Conservation (phyloP, 2,888 invertebrate genomes). For the Choreutis nemorana region DNA sequence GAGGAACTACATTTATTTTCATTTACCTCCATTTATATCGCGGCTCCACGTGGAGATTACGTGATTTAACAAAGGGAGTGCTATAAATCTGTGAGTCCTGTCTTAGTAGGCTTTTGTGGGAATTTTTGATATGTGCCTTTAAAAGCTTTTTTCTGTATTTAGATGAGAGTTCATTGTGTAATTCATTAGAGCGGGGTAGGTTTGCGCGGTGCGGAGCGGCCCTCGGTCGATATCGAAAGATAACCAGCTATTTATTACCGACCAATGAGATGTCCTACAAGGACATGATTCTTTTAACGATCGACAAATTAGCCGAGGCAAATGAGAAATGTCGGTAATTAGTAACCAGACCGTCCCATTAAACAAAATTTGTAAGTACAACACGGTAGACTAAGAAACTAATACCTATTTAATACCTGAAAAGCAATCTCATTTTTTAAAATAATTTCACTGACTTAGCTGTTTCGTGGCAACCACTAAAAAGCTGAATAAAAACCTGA, state of each 20-base stretch:
- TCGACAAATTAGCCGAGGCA: conserved; percentile 47
- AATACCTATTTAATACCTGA: too few relatives aligned
- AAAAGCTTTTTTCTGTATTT: conserved; percentile 68
- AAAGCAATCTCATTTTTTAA: too few relatives aligned
- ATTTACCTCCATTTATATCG: conserved; percentile 63
- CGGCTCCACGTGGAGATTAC: conserved; percentile 65
- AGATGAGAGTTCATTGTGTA: conserved; percentile 67
- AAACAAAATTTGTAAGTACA: too few relatives aligned
- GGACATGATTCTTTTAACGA: conserved; percentile 48
- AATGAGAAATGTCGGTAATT: conserved; percentile 25
- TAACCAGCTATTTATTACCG: conserved; percentile 56
- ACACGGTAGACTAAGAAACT: too few relatives aligned
- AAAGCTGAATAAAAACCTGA: too few relatives aligned
- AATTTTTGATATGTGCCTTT: conserved; percentile 67
- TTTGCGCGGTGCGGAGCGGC: conserved; percentile 39
- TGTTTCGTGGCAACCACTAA: too few relatives aligned
- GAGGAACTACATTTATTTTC: conserved; percentile 66
- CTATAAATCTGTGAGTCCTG: conserved; percentile 61
- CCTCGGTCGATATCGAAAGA: conserved; percentile 59
- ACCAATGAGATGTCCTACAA: conserved; percentile 54
- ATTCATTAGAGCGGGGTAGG: conserved; percentile 62
- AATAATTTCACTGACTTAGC: too few relatives aligned
- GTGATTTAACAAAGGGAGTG: conserved; percentile 63
- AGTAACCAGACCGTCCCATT: too few relatives aligned
- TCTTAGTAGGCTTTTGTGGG: conserved; percentile 67